Evolutionary conservation across 2,113 vertebrate genomes (phyloP).

Genomic region (Ancistrus triradiatus): DNA sequence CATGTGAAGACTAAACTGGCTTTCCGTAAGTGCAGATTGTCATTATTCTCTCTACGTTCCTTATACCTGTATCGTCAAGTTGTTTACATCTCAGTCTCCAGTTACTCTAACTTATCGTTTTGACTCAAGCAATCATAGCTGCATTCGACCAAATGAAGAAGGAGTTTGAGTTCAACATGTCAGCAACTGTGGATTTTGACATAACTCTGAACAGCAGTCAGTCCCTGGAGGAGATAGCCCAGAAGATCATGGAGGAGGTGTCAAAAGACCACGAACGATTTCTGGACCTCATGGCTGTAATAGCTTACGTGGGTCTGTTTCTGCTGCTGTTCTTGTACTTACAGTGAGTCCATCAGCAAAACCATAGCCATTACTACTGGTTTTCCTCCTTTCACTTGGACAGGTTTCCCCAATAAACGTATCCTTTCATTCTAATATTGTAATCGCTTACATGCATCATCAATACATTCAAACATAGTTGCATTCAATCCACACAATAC

Average conservation of each 20-base stretch:
- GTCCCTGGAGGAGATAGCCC: conserved; percentile 68
- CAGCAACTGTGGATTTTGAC: conserved; percentile 59
- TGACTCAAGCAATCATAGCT: conserved; percentile 58
- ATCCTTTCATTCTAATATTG: no score
- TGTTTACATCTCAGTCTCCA: no score
- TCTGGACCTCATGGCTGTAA: conserved; percentile 47
- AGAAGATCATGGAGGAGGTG: conserved; percentile 71
- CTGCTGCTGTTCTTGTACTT: conserved; percentile 67
- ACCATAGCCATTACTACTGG: no score
- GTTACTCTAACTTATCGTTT: no score
- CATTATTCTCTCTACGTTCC: background rate
- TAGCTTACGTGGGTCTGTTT: conserved; percentile 62
- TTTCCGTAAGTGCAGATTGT: conserved; percentile 67
- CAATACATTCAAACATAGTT: no score
- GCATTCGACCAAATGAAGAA: conserved; percentile 67
- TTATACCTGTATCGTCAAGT: background rate
- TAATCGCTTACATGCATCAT: no score
- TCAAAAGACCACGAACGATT: conserved; percentile 45
- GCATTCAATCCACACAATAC: no score
- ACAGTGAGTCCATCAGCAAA: conserved; percentile 64
- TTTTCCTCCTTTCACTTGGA: no score
- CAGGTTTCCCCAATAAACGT: no score
- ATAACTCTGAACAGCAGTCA: conserved; percentile 69
- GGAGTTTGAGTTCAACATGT: conserved; percentile 86
- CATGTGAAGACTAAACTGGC: conserved; percentile 59